Evolutionary conservation across 30 jellyfish, hydroid and myxozoan species (phyloP), one percentile per base, ranked within the genome.

Genomic region (Nemopilema nomurai): DNA sequence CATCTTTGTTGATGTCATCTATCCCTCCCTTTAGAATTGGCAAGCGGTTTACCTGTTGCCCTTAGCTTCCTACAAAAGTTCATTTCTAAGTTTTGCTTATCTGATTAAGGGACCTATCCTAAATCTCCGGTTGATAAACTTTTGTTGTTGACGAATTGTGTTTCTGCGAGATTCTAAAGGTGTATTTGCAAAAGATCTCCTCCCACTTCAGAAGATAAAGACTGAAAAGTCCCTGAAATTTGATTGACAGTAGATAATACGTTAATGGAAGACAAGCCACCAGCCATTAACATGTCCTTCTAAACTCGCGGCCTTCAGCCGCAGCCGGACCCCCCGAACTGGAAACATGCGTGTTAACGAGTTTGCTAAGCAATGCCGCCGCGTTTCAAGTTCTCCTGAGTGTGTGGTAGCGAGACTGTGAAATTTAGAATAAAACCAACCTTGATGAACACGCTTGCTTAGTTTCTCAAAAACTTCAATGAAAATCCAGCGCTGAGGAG

Each of bases 221-320:
- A 41, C 57, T 50, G 71, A 25, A 52, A 64, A 57, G 78, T 84
- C 93, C 93, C 84, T 69, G 77, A 84, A 73, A 84, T 81, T 73
- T 84, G 93, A 84, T 84, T 84, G 93, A 84, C 93, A 84, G 28
- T 6, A 86, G 93, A 74, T 73, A 84, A 84, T 74, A 84, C 93
- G 87, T 68, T 84, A 84, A 84, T 84, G 93, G 93, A 23, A 63
- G 80, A 50, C 82, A 62, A 67, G 87, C 93, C 88, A 84, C 93
- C 93, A 84, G 93, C 87, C 83, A 84, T 84, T 67, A 84, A 50
- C 72, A 66, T 33, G 81, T 68, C 66, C 78, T 9, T 83, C 74
- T 63, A n/a, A 83, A 21, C 51, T 31, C n/a, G 74, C 86, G 92
- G 86, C 92, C 19, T 41, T 4, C 0, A 8, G 25, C 86, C 85